These are phyloP conservation scores for Megastigmus dorsalis DNA, from an alignment of 2,888 invertebrate genomes.

Conservation along the genomic window DNA sequence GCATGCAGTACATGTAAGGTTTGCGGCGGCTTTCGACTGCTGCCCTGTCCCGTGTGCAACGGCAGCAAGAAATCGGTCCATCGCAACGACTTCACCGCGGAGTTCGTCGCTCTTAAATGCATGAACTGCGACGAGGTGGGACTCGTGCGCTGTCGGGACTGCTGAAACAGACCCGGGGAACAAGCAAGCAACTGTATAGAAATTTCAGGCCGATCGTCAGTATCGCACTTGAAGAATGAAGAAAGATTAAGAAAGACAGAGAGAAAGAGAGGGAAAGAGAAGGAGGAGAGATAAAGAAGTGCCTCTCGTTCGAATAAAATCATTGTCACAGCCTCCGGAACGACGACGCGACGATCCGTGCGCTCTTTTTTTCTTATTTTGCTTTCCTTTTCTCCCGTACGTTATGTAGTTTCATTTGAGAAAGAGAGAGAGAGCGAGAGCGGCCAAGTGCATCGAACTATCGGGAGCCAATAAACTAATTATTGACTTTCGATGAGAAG, in stretches of 20 bases:
- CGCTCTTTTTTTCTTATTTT: neutral
- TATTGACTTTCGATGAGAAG: slow-evolving; percentile 21
- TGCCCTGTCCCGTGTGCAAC: slow-evolving; percentile 94
- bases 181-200: no score
- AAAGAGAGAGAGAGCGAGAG: no score
- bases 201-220: no score
- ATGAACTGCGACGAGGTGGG: slow-evolving; percentile 98
- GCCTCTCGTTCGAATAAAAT: no score
- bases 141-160: slow-evolving; percentile 90
- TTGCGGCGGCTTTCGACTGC: slow-evolving; percentile 93
- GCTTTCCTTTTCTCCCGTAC: neutral
- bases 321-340: no score
- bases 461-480: slow-evolving; percentile 17
- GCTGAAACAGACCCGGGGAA: slow-evolving; percentile 75
- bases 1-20: slow-evolving; percentile 88
- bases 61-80: slow-evolving; percentile 97
- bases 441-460: slow-evolving; percentile 5
- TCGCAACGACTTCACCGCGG: slow-evolving; percentile 94
- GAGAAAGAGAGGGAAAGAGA: no score
- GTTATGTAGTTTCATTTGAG: no score
- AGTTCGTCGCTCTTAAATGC: slow-evolving; percentile 94
- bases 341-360: no score
- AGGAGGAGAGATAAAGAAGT: no score
- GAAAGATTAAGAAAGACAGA: no score
- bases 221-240: no score